A percentile compares a stretch with the other conserved stretches of the same genome.
phyloP scores from a whole-genome alignment of 2,113 vertebrate species.

The Cariama cristata region DNA sequence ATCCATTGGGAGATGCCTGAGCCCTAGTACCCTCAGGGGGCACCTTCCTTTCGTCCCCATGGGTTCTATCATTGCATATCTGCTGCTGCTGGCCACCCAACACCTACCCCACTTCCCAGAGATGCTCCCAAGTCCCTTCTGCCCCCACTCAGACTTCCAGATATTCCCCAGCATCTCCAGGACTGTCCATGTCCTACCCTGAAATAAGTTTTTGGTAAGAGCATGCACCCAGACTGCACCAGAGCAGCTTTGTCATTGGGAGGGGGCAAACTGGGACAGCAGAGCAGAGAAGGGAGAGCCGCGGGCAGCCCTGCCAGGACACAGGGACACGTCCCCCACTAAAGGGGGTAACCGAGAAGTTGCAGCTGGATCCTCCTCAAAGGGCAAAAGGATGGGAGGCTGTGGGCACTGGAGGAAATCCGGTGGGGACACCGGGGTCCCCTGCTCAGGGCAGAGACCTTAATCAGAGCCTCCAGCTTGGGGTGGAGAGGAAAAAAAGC shows the following conservation, averaged over 20 bases:
- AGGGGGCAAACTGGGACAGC: background rate
- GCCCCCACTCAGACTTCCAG: background rate
- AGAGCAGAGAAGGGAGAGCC: background rate
- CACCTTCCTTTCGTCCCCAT: too few species aligned
- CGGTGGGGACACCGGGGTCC: fast-evolving
- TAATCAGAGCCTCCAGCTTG: background rate
- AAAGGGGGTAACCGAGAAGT: background rate
- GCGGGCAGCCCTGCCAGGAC: fast-evolving
- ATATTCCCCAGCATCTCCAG: background rate
- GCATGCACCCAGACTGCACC: fast-evolving
- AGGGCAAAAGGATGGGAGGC: background rate
- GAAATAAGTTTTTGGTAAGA: background rate
- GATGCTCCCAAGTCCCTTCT: background rate
- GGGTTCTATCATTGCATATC: background rate
- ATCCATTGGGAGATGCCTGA: background rate
- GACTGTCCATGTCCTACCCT: background rate
- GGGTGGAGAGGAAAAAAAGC: background rate
- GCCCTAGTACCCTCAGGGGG: background rate
- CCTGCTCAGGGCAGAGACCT: fast-evolving
- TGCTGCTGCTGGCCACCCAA: too few species aligned
- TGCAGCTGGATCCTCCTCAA: background rate
- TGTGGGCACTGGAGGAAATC: background rate
- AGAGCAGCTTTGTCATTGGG: fast-evolving
- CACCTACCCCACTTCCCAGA: too few species aligned
- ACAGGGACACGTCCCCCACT: fast-evolving